phyloP scores from a whole-genome alignment of 2,888 invertebrate genomes.

The Microctonus hyperodae region DNA sequence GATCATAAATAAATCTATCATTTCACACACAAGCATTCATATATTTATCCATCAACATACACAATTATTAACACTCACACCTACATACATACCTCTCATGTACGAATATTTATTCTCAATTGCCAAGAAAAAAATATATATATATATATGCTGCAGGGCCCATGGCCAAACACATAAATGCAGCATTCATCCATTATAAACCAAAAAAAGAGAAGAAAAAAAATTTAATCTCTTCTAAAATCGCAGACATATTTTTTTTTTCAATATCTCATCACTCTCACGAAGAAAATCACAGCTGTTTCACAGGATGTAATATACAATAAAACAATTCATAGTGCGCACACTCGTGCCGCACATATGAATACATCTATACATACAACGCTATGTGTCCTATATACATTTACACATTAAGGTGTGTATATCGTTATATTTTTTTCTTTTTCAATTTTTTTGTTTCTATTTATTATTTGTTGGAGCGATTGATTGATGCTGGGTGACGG shows the following conservation, averaged over 20 bases:
- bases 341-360: conserved; percentile 23
- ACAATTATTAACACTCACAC: not conserved
- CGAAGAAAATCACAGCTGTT: conserved; percentile 59
- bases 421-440: conserved; percentile 21
- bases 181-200: conserved; percentile 22
- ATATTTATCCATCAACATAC: conserved; percentile 1
- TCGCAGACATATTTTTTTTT: conserved; percentile 22
- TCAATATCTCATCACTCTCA: conserved; percentile 33
- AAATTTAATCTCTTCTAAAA: conserved; percentile 14
- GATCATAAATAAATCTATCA: conserved; percentile 10
- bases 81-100: conserved; percentile 3
- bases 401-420: conserved; percentile 31
- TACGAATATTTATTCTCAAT: not conserved
- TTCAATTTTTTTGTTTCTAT: not conserved
- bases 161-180: not conserved
- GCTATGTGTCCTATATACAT: conserved; percentile 33
- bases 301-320: conserved; percentile 38
- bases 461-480: conserved; percentile 17
- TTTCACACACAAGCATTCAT: not conserved
- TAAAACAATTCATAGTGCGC: conserved; percentile 35
- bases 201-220: conserved; percentile 25
- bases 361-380: conserved; percentile 29
- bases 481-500: conserved; percentile 26
- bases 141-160: no score
- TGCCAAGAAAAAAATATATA: not conserved